These are phyloP conservation scores for Xiphorhynchus erythropygius DNA, from an alignment of 2,797 vertebrate genomes.

Conservation along the genomic window DNA sequence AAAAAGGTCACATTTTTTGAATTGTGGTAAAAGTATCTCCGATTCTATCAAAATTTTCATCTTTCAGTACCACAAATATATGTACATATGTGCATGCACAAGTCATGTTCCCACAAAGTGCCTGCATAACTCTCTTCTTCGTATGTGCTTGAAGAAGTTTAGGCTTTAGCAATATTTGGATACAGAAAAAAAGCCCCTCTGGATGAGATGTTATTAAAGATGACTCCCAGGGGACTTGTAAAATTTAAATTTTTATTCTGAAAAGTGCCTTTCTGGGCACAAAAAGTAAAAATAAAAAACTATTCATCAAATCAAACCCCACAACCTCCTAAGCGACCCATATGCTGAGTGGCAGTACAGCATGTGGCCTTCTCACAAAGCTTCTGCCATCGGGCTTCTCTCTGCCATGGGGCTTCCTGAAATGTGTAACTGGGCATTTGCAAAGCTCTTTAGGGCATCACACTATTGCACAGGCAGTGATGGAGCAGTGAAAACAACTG, in stretches of 20 bases:
- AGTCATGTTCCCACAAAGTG: fast-evolving
- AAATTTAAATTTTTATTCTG: background rate
- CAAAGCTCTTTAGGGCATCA: background rate
- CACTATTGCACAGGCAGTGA: no score
- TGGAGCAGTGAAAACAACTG: background rate
- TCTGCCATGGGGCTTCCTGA: background rate
- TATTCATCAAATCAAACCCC: background rate
- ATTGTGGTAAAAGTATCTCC: background rate
- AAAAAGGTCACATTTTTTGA: background rate
- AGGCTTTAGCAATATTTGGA: background rate
- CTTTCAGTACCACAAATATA: background rate
- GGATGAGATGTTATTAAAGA: background rate
- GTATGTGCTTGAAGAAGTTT: background rate
- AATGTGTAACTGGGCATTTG: background rate
- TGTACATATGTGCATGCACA: background rate
- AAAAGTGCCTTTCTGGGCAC: background rate
- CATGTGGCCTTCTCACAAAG: background rate
- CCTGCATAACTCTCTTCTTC: background rate
- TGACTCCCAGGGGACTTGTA: background rate
- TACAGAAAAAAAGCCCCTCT: background rate
- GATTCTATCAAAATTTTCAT: background rate
- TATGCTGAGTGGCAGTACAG: background rate
- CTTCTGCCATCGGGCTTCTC: background rate
- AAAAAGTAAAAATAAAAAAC: background rate
- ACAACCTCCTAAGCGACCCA: background rate